Base-by-base conservation (phyloP, 2,888 invertebrate species). In the Boloria selene region DNA sequence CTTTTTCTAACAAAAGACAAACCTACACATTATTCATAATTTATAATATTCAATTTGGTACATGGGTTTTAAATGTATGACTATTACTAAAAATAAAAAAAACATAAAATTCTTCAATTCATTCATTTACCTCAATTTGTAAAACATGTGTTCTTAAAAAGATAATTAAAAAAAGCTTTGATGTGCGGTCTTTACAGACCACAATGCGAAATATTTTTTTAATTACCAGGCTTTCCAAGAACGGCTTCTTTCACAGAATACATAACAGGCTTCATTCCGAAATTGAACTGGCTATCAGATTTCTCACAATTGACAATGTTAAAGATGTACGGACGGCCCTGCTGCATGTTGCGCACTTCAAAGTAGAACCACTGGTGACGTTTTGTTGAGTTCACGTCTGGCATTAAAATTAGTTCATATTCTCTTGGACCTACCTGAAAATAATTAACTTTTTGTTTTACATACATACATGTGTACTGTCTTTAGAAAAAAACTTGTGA, bases 321-420 rank as follows among this genome's bases (percentile, higher is more conserved):
- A 88, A 97, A 97, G 51, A 95, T 93, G 82, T 97, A 97, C 0
- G 94, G 93, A 1, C 93, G 86, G 3, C 93, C 90, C 64, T 93
- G 93, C 62, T 95, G 93, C 95, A 96, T 97, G 82, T 96, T 95
- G 50, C 94, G 93, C n/a, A 97, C 95, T 88, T 97, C 95, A 80
- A 97, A 97, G 87, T 97, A 98, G 87, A 97, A 97, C 97, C 97
- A 97, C 79, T 97, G 97, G 80, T 96, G 96, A 71, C 97, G 95
- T 67, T 94, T 94, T 22, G 93, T 93, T 2, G 96, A 95, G 86
- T 97, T 97, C 53, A 97, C 95, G 81, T 97, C 97, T 0, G 97
- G 96, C 84, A 95, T 95, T 69, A 97, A 86, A 68, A 97, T 94
- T 70, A 98, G 89, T 81, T 97, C 97, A 83, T 97, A 97, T 79